phyloP scores from a whole-genome alignment of 2,113 vertebrate genomes.

The Notarius lentiginosus region DNA sequence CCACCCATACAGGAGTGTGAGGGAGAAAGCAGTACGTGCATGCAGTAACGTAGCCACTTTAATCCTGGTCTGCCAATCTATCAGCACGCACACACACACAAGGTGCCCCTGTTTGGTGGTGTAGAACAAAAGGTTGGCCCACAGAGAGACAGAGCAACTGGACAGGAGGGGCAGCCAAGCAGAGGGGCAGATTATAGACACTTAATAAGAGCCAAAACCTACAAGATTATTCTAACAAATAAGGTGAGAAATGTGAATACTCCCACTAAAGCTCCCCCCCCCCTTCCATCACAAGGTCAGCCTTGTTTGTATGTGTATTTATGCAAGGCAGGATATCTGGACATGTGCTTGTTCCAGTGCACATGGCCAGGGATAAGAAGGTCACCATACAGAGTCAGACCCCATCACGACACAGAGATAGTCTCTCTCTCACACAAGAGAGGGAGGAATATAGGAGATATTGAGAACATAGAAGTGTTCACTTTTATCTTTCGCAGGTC shows the following conservation, averaged over 20 bases:
- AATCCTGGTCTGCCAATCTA: conserved; percentile 8
- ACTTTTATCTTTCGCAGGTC: not conserved
- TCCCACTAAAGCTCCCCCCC: not conserved
- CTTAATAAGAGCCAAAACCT: not conserved
- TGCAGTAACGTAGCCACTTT: conserved; percentile 12
- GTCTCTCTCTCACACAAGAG: not conserved
- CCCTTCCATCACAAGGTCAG: not conserved
- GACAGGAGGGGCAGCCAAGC: not conserved
- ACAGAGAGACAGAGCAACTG: not conserved
- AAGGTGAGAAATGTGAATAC: conserved; percentile 1
- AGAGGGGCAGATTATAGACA: conserved; percentile 6
- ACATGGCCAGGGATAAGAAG: conserved; percentile 17
- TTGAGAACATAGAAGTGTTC: not conserved
- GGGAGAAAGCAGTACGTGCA: conserved; percentile 45
- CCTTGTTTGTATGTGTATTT: not conserved
- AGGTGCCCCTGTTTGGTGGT: conserved; percentile 13
- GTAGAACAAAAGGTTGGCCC: conserved; percentile 24
- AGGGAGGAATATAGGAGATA: not conserved
- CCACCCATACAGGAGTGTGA: not conserved
- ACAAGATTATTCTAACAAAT: not conserved
- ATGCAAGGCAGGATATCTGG: conserved; percentile 30
- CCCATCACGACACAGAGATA: not conserved
- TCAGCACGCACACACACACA: conserved; percentile 14
- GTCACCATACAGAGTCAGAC: conserved; percentile 14
- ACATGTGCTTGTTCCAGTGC: not conserved